Evolutionary conservation across 2,888 invertebrate species (phyloP).

Genomic region (Chrysolina oricalcia): DNA sequence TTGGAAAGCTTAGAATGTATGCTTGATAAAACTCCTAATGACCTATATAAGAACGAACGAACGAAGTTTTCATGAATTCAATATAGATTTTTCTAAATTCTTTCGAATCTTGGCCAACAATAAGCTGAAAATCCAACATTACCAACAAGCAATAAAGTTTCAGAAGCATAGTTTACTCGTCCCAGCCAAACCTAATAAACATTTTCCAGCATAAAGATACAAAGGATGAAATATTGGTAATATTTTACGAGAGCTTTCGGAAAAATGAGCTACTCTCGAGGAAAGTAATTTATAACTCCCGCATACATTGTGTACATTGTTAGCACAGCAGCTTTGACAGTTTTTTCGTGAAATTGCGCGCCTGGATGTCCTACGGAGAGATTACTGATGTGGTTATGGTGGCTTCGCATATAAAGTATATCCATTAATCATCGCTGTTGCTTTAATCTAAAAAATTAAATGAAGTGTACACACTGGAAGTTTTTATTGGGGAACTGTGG

Average conservation of each 20-base stretch:
- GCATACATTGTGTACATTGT: slow-evolving; percentile 29
- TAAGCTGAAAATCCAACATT: not conserved
- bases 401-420: slow-evolving; percentile 16
- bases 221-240: slow-evolving; percentile 23
- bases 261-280: slow-evolving; percentile 27
- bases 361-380: slow-evolving; percentile 16
- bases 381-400: slow-evolving; percentile 10
- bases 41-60: no score
- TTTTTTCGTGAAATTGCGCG: slow-evolving; percentile 18
- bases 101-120: no score
- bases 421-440: slow-evolving; percentile 21
- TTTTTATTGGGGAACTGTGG: not conserved
- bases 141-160: not conserved
- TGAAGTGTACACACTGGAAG: not conserved
- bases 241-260: slow-evolving; percentile 19
- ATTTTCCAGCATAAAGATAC: slow-evolving; percentile 18
- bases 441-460: not conserved
- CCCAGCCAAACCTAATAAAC: slow-evolving; percentile 14
- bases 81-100: no score
- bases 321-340: slow-evolving; percentile 20
- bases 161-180: not conserved
- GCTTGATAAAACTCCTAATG: no score
- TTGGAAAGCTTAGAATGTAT: no score
- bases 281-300: slow-evolving; percentile 26
- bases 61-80: no score